A percentile compares a stretch with the other conserved stretches of the same genome.
Evolutionary conservation across 2,113 vertebrate species (phyloP).

Genomic region (Prunella fulvescens): DNA sequence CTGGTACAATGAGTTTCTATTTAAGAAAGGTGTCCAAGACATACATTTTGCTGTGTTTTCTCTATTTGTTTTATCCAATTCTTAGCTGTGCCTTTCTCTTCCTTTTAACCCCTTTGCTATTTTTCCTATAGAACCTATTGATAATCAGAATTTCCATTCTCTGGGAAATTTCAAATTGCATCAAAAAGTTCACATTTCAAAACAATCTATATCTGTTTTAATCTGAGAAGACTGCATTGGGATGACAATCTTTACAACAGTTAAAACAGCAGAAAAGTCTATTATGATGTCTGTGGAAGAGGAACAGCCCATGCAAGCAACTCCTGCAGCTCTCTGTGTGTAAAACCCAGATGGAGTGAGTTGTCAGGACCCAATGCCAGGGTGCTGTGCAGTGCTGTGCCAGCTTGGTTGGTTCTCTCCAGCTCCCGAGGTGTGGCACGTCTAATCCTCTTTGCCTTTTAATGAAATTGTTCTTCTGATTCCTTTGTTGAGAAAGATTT

Average conservation of each 20-base stretch:
- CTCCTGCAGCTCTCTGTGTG: background rate
- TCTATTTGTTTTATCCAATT: conserved; percentile 2
- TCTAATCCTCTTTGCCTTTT: background rate
- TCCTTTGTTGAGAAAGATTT: background rate
- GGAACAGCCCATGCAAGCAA: background rate
- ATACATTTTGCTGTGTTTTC: background rate
- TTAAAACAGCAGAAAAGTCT: background rate
- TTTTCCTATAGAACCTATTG: background rate
- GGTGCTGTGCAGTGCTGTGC: background rate
- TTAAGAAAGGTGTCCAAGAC: background rate
- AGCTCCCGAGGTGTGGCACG: background rate
- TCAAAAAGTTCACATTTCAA: background rate
- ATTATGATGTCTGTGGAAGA: background rate
- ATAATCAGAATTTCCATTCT: background rate
- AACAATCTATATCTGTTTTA: background rate
- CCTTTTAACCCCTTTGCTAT: background rate
- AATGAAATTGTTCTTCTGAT: background rate
- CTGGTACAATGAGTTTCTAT: conserved; percentile 1
- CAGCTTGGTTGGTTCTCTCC: background rate
- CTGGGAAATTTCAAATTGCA: background rate
- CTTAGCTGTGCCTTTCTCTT: background rate
- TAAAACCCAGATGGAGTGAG: background rate
- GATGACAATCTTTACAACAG: background rate
- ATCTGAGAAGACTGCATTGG: background rate
- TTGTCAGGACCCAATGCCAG: background rate